Percentiles rank a stretch among this genome's conserved stretches.
These are phyloP conservation scores for Diaphora mendica DNA, from an alignment of 2,888 invertebrate genomes.

Conservation along the genomic window DNA sequence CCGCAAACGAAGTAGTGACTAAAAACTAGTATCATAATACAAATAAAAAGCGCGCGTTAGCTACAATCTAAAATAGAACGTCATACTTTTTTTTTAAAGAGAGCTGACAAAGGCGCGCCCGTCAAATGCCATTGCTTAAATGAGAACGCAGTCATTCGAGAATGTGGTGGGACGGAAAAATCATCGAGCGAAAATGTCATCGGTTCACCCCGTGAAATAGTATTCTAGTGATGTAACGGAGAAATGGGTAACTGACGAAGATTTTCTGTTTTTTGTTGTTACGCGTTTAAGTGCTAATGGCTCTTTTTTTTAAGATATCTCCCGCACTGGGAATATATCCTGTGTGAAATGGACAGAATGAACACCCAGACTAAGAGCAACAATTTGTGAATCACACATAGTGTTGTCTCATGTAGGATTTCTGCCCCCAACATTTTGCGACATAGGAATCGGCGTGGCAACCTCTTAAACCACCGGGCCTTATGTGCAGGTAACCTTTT, in stretches of 20 bases:
- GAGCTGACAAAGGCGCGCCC: conserved; percentile 74
- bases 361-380: too few species aligned
- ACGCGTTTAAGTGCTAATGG: background rate
- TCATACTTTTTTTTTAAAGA: conserved; percentile 67
- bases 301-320: background rate
- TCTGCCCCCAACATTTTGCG: too few species aligned
- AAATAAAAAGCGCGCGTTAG: conserved; percentile 61
- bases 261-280: background rate
- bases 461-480: too few species aligned
- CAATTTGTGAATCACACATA: too few species aligned
- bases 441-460: too few species aligned
- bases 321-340: too few species aligned
- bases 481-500: too few species aligned
- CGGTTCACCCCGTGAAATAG: conserved; percentile 56
- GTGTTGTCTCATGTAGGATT: too few species aligned
- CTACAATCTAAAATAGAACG: conserved; percentile 81
- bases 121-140: conserved; percentile 85
- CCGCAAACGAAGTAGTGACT: background rate
- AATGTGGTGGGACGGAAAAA: conserved; percentile 83
- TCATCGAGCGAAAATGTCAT: conserved; percentile 80
- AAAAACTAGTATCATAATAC: conserved; percentile 46
- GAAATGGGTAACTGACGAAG: conserved; percentile 19
- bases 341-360: too few species aligned
- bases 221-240: conserved; percentile 17
- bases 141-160: conserved; percentile 83